Percentiles rank a stretch among this genome's conserved stretches.
Evolutionary conservation across 2,888 invertebrate genomes (phyloP).

Genomic region (Megaustenia siamemsis): DNA sequence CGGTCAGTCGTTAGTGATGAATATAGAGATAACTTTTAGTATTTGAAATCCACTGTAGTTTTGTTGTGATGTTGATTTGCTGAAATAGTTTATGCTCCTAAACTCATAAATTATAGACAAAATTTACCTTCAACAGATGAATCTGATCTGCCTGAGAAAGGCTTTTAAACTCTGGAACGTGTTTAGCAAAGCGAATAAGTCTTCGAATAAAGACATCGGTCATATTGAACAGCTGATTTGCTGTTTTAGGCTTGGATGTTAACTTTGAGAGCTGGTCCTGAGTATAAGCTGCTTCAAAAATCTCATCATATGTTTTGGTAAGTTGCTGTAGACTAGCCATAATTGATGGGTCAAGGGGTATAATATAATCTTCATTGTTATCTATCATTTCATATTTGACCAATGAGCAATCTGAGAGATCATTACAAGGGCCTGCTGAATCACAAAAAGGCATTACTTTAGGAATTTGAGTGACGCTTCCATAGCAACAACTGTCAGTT

Average conservation of each 20-base stretch:
- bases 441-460: constrained; percentile 1
- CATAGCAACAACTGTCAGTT: constrained; percentile 14
- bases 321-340: constrained; percentile 48
- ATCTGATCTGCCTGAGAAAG: constrained; percentile 97
- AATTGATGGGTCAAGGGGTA: constrained; percentile 56
- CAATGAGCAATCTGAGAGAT: neutral
- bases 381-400: constrained; percentile 37
- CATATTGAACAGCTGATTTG: constrained; percentile 75
- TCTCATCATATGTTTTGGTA: constrained; percentile 55
- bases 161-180: constrained; percentile 88
- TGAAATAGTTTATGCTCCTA: too few relatives aligned
- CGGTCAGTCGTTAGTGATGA: too few relatives aligned
- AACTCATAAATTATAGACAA: too few relatives aligned
- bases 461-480: constrained; percentile 1
- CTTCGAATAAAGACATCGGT: constrained; percentile 85
- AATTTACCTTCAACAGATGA: constrained; percentile 85
- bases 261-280: constrained; percentile 66
- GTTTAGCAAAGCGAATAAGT: constrained; percentile 83
- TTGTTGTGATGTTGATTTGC: too few relatives aligned
- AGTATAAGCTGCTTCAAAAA: constrained; percentile 70
- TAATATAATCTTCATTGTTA: constrained; percentile 36
- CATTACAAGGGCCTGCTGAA: neutral
- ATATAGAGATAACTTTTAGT: too few relatives aligned
- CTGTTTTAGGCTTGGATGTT: constrained; percentile 65
- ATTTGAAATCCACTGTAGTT: too few relatives aligned